phyloP scores from a whole-genome alignment of 1,140 invertebrate species.

The Stegodyphus mimosarum region DNA sequence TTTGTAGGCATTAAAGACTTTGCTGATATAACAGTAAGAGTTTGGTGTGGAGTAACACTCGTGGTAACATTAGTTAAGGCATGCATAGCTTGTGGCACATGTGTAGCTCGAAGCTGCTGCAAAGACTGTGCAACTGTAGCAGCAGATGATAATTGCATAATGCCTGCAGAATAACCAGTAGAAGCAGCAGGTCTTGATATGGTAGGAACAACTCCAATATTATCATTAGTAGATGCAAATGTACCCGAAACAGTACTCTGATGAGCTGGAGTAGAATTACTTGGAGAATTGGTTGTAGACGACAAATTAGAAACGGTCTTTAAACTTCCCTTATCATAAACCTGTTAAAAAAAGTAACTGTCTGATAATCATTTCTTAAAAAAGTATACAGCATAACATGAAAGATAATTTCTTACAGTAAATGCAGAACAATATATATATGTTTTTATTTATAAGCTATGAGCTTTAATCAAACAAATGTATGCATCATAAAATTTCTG shows the following conservation, averaged over 20 bases:
- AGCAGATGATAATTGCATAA: constrained; percentile 49
- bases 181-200: constrained; percentile 23
- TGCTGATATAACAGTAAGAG: constrained; percentile 54
- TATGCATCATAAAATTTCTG: no score
- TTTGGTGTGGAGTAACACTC: constrained; percentile 40
- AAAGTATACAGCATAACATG: no score
- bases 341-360: not conserved
- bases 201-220: constrained; percentile 16
- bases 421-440: no score
- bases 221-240: constrained; percentile 35
- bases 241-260: constrained; percentile 2
- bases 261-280: constrained; percentile 42
- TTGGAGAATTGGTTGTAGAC: constrained; percentile 17
- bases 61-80: constrained; percentile 19
- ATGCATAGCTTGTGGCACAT: constrained; percentile 38
- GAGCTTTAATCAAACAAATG: no score
- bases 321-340: constrained; percentile 42
- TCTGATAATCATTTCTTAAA: no score
- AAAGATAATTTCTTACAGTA: no score
- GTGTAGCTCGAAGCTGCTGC: constrained; percentile 39
- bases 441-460: no score
- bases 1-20: constrained; percentile 42
- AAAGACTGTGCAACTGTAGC: constrained; percentile 18
- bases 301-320: constrained; percentile 30
- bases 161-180: constrained; percentile 36